These are phyloP conservation scores for Erpetoichthys calabaricus DNA, from an alignment of 2,797 vertebrate genomes.

Conservation along the genomic window DNA sequence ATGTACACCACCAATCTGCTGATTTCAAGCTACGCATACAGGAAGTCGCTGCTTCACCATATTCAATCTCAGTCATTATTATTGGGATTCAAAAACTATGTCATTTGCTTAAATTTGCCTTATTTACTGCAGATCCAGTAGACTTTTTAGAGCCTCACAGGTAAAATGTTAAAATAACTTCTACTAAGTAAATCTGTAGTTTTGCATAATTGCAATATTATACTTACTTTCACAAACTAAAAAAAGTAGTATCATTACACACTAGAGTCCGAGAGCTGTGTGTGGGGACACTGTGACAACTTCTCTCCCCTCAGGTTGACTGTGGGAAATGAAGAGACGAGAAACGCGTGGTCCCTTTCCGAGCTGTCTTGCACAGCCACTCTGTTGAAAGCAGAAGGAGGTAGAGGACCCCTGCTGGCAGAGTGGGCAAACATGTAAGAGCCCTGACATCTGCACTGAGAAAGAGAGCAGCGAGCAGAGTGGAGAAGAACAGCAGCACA, in stretches of 20 bases:
- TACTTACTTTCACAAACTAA: no score
- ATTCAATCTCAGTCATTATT: no score
- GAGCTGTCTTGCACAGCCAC: slow-evolving; percentile 31
- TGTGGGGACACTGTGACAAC: slow-evolving; percentile 2
- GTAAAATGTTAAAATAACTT: no score
- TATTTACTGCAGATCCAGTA: no score
- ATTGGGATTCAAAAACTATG: no score
- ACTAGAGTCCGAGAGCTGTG: not conserved
- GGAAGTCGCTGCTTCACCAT: no score
- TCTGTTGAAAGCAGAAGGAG: slow-evolving; percentile 51
- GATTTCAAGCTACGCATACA: no score
- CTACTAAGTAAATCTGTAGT: no score
- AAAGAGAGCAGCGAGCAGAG: slow-evolving; percentile 37
- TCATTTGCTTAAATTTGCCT: no score
- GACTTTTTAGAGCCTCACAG: no score
- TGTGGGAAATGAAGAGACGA: not conserved
- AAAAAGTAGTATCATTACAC: not conserved
- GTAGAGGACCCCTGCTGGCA: slow-evolving; percentile 73
- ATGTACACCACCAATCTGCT: no score
- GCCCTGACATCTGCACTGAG: slow-evolving; percentile 55
- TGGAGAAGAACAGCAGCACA: slow-evolving; percentile 45
- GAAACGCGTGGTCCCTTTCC: slow-evolving; percentile 3
- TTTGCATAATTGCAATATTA: no score
- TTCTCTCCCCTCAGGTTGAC: not conserved
- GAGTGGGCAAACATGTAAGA: slow-evolving; percentile 58